These are phyloP conservation scores for Synergus gifuensis DNA, from an alignment of 2,888 invertebrate species.

Conservation along the genomic window DNA sequence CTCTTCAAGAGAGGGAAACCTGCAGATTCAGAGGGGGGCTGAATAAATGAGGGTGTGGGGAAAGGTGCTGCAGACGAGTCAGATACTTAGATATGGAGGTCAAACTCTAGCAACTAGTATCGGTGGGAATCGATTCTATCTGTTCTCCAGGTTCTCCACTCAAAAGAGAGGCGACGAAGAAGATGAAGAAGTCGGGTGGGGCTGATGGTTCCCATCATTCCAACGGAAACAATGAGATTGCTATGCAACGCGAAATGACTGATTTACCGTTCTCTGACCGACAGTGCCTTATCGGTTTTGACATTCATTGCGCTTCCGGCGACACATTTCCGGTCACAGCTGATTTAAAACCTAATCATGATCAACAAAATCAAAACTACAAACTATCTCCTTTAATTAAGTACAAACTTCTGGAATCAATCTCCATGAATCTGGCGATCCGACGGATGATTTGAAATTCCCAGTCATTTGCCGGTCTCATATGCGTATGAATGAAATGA, in stretches of 20 bases:
- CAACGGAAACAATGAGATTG: constrained; percentile 48
- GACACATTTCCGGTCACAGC: constrained; percentile 12
- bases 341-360: constrained; percentile 1
- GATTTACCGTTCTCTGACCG: constrained; percentile 51
- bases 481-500: no score
- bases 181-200: not conserved
- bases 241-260: constrained; percentile 47
- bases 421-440: no score
- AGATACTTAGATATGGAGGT: not conserved
- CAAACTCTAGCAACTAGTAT: constrained; percentile 24
- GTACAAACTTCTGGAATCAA: no score
- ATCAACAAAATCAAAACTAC: not conserved
- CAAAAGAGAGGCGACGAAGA: not conserved
- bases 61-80: not conserved
- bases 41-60: not conserved
- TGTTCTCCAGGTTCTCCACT: constrained; percentile 19
- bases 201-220: constrained; percentile 47
- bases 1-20: not conserved
- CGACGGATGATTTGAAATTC: no score
- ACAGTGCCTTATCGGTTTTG: constrained; percentile 38
- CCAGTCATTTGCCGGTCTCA: no score
- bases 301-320: constrained; percentile 24
- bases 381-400: no score
- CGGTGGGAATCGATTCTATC: constrained; percentile 50
- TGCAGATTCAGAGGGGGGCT: not conserved